Base-by-base conservation (phyloP, 92 coral and sea anemone genomes). In the Chrysogorgia sp. region DNA sequence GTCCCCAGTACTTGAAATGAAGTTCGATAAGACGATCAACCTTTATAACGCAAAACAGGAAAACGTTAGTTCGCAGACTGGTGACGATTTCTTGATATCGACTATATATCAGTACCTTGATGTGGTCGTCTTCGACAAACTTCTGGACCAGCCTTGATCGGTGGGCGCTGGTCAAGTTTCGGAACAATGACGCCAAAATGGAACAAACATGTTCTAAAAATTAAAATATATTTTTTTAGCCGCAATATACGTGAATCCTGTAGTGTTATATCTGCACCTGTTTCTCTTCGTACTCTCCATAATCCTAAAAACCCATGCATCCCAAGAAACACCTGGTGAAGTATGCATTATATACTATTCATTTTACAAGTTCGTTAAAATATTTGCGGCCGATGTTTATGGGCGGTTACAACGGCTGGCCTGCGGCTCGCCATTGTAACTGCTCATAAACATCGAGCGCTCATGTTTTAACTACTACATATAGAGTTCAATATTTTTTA, bases 1-100 rank as follows among this genome's bases (percentile, higher is more conserved):
- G 81, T 59, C 59, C 75, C 69, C 83, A 82, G 75, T 94, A 94
- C 47, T 94, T 91, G 78, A 91, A 85, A 81, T 94, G 98, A 7
- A 94, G 82, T 47, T 94, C 98, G 90, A 94, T 94, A 28, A 94
- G 91, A 52, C 98, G 65, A 77, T 94, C 98, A 45, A 91, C 90
- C 81, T 94, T 10, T n/a, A 43, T 29, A 15, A 9, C 17, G 13
- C 40, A 0, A n/a, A 1, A 7, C 1, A 28, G 22, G 1, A 34
- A 47, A 15, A 47, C 53, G 50, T 12, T 5, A 15, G 40, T 29
- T 30, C 35, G 2, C 35, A 23, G 35, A 8, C 20, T 15, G 14
- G 28, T 0, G 23, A 21, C 28, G 24, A 21, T 9, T 57, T 13
- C 28, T 23, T 2, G 41, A 29, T 12, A 31, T 1, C n/a, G 26